Base-by-base conservation (phyloP, 92 coral and sea anemone genomes). In the Phymanthus crucifer region DNA sequence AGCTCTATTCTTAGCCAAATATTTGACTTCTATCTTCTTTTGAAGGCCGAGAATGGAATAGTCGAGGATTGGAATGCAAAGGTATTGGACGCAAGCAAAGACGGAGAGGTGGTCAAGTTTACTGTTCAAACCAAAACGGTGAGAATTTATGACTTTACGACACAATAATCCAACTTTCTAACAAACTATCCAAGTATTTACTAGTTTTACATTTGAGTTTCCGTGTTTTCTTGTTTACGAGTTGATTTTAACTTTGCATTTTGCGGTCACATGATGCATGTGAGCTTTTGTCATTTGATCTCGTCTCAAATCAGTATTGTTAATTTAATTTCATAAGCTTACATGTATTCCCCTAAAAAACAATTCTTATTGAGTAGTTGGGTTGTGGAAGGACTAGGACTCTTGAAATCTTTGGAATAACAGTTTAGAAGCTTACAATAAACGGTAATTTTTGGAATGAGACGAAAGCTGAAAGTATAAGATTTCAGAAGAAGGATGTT, bases 41-140 rank as follows among this genome's bases (percentile, higher is more conserved):
- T 27, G 12, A 54, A 82, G 90, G 87, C 87, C 23, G 90, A 85
- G 56, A 87, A 58, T 70, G 90, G 77, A 14, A 80, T 31, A 2
- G 48, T 37, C 37, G 56, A 79, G 13, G 69, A 38, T 0, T 86
- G 93, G 85, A 54, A 79, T 33, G 92, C 85, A 6, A 90, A 93
- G 69, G 97, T 93, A 13, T 71, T 90, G 27, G 97, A 93, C 73
- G 97, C 97, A 9, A 93, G 90, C 66, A 93, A 93, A 72, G 97
- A 93, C 72, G 97, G 97, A 16, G 97, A 93, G 35, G 74, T 90
- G 40, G 91, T 93, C 33, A 93, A 93, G 69, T 93, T 84, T 82
- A 93, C 97, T 14, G 74, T 93, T 10, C 97, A 93, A 76, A 84
- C 97, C 19, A 93, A 93, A 83, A 87, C 83, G 80, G 97, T 93